phyloP scores from a whole-genome alignment of 2,797 vertebrate genomes.

The Hemibagrus guttatus region DNA sequence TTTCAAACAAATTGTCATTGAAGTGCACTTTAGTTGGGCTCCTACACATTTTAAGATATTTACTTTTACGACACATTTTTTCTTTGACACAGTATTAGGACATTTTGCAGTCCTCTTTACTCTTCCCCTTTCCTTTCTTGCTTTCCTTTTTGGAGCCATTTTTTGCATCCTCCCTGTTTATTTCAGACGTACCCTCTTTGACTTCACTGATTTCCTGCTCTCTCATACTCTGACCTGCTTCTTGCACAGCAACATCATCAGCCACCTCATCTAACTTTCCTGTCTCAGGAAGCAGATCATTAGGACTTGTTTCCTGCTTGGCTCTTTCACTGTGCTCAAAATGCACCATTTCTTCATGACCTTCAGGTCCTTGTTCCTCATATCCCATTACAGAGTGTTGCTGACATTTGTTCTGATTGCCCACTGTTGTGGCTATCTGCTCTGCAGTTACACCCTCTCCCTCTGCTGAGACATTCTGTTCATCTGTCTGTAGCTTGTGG shows the following conservation, averaged over 20 bases:
- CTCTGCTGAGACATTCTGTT: not conserved
- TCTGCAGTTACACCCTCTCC: slow-evolving; percentile 9
- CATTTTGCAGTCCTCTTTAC: slow-evolving; percentile 86
- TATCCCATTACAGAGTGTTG: not conserved
- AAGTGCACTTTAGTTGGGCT: not conserved
- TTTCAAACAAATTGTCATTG: not conserved
- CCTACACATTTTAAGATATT: not conserved
- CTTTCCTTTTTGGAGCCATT: slow-evolving; percentile 64
- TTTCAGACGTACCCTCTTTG: slow-evolving; percentile 21
- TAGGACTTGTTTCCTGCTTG: not conserved
- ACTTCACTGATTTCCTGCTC: slow-evolving; percentile 39
- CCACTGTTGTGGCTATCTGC: not conserved
- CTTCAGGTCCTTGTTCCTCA: slow-evolving; percentile 16
- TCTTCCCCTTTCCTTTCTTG: slow-evolving; percentile 78
- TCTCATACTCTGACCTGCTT: not conserved
- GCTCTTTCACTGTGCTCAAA: not conserved
- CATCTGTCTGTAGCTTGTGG: slow-evolving; percentile 5
- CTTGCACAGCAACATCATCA: not conserved
- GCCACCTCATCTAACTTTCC: slow-evolving; percentile 50
- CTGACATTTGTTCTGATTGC: slow-evolving; percentile 26
- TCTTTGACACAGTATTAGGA: slow-evolving; percentile 65
- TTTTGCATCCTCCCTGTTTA: slow-evolving; percentile 61
- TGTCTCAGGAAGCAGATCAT: not conserved
- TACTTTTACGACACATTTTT: not conserved
- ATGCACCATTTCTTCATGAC: slow-evolving; percentile 6